Base-by-base conservation (phyloP, 2,113 vertebrate species). In the pig (Sus scrofa) region DNA sequence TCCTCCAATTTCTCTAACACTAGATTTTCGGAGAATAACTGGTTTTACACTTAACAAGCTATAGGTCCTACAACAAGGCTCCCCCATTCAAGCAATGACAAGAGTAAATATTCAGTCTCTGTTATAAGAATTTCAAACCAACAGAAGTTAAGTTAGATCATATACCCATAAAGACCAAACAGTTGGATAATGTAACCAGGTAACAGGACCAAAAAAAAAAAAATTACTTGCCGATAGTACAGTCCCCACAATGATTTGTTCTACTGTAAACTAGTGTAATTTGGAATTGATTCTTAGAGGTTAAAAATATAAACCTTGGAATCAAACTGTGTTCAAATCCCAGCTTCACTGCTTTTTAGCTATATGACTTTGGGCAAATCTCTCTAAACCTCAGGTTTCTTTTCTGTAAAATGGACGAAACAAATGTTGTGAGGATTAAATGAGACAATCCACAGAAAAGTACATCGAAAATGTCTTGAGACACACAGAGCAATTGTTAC, bases 391-490 rank as follows among this genome's bases (percentile, higher is more conserved):
- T 79, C 52, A 85, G 63, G 63, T 52, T 74, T 63, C 94, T 89
- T 86, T 77, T 89, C 75, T 77, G 4, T 75, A 94, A 97, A 95
- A 97, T 90, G 79, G 63, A 13, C 67, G 52, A 93, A 73, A 52
- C 68, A 79, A 92, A 92, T 77, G 3, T 22, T 91, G 20, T 26
- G 10, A 73, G 37, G 65, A 92, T 13, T 67, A 82, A 87, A 60
- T 54, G 15, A 90, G 86, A 84, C 39, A 67, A 77, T 50, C 24
- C 60, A 85, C 1, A 12, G 39, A 52, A 70, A 70, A 83, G 32
- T 70, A 12, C 67, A 83, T 78, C 74, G 78, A 44, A 89, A 71
- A 63, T 19, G 52, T 68, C 68, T 68, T 39, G n/a, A n/a, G 5
- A 24, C 22, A n/a, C 12, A 73, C 70, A 44, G 63, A 90, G 39